These are phyloP conservation scores for Pempheris klunzingeri DNA, from an alignment of 2,797 vertebrate genomes.

Conservation along the genomic window DNA sequence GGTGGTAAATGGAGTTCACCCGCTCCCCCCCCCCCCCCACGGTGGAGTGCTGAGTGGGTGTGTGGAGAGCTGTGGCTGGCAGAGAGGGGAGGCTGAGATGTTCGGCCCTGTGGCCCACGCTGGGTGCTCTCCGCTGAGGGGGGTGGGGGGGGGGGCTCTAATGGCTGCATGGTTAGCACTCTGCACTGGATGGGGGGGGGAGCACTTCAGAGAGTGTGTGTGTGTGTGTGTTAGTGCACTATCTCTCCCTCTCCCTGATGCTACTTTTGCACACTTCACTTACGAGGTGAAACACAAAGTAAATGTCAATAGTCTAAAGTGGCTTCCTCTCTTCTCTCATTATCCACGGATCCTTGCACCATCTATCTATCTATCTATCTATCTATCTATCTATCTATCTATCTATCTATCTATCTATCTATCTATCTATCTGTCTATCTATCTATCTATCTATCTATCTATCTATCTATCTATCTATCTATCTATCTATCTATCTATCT, in stretches of 20 bases:
- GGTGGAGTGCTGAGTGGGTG: constrained; percentile 69
- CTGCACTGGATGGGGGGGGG: constrained; percentile 21
- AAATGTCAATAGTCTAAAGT: constrained; percentile 69
- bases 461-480: constrained; percentile 13
- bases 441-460: constrained; percentile 27
- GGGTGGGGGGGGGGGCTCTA: constrained; percentile 12
- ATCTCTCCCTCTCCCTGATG: constrained; percentile 28
- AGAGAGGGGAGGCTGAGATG: constrained; percentile 53
- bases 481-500: constrained; percentile 8
- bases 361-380: constrained; percentile 22
- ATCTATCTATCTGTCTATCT: too few species aligned
- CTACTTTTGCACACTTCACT: constrained; percentile 63
- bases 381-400: constrained; percentile 13
- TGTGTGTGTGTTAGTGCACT: constrained; percentile 30
- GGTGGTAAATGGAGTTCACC: constrained; percentile 44
- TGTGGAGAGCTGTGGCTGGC: constrained; percentile 46
- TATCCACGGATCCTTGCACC: neutral
- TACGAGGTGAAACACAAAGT: constrained; percentile 57
- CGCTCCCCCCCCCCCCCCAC: constrained; percentile 16
- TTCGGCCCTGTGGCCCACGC: constrained; percentile 58
- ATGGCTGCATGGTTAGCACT: constrained; percentile 40
- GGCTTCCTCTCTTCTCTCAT: constrained; percentile 38
- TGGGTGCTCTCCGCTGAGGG: constrained; percentile 27
- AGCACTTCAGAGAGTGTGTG: constrained; percentile 50
- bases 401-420: too few species aligned